phyloP scores from a whole-genome alignment of 2,113 vertebrate species.

The Gorsachius goisagi region DNA sequence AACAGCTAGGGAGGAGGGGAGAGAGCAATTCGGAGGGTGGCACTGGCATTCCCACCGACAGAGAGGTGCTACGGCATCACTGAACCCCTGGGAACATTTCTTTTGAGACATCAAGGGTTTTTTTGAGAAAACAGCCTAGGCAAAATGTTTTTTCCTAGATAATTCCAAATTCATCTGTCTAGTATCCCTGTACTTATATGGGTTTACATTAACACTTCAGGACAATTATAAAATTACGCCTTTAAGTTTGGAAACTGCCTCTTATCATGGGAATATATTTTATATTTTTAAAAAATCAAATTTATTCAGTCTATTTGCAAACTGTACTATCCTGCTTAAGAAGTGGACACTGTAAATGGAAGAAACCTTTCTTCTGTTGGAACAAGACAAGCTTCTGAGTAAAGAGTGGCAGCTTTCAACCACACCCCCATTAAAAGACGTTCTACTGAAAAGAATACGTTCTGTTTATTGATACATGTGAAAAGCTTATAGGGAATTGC shows the following conservation, averaged over 20 bases:
- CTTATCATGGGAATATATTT: not conserved
- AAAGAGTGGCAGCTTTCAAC: not conserved
- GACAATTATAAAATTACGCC: not conserved
- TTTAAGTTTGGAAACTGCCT: not conserved
- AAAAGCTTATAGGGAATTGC: not conserved
- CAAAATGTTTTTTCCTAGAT: not conserved
- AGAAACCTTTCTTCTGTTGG: not conserved
- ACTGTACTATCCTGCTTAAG: not conserved
- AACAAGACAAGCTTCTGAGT: not conserved
- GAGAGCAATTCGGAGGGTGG: not conserved
- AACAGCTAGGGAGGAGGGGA: not conserved
- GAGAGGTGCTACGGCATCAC: not conserved
- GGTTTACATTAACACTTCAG: not conserved
- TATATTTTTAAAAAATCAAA: not conserved
- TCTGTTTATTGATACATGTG: not conserved
- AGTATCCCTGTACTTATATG: not conserved
- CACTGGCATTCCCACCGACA: not conserved
- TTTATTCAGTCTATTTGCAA: not conserved
- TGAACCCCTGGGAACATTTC: not conserved
- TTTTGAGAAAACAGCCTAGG: not conserved
- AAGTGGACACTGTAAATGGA: not conserved
- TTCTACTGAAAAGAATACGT: not conserved
- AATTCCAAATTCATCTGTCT: not conserved
- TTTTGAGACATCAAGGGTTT: not conserved
- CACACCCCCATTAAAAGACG: not conserved